Conservation (phyloP, 2,113 vertebrate genomes). For the Alaudala cheleensis region DNA sequence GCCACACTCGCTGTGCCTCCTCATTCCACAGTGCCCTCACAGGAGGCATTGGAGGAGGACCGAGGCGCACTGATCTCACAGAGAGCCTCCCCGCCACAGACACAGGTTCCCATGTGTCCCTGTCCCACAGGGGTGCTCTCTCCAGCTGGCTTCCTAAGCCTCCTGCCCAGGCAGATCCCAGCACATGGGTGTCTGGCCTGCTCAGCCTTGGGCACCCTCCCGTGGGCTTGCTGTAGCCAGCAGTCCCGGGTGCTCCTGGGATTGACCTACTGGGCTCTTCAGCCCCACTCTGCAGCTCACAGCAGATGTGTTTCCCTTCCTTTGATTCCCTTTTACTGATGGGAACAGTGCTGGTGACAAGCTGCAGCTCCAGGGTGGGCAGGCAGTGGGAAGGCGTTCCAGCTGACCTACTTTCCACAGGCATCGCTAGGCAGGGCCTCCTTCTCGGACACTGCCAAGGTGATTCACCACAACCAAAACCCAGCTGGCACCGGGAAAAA, state of each 20-base stretch:
- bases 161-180: not conserved
- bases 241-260: not conserved
- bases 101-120: not conserved
- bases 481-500: not conserved
- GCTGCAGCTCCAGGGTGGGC: not conserved
- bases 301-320: not conserved
- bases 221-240: accelerated
- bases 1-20: accelerated
- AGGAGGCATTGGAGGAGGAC: not conserved
- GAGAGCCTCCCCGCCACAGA: not conserved
- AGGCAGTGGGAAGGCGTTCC: not conserved
- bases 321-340: not conserved
- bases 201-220: not conserved
- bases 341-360: not conserved
- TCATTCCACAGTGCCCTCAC: not conserved
- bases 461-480: not conserved
- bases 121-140: not conserved
- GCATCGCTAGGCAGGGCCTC: not conserved
- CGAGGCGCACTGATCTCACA: not conserved
- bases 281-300: accelerated
- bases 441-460: not conserved
- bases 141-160: not conserved
- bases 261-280: not conserved
- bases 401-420: conserved; percentile 27
- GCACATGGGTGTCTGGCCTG: accelerated